A percentile compares a stretch with the other conserved stretches of the same genome.
These are phyloP conservation scores for Sebastes dallii DNA, from an alignment of 2,797 vertebrate species.

Conservation along the genomic window DNA sequence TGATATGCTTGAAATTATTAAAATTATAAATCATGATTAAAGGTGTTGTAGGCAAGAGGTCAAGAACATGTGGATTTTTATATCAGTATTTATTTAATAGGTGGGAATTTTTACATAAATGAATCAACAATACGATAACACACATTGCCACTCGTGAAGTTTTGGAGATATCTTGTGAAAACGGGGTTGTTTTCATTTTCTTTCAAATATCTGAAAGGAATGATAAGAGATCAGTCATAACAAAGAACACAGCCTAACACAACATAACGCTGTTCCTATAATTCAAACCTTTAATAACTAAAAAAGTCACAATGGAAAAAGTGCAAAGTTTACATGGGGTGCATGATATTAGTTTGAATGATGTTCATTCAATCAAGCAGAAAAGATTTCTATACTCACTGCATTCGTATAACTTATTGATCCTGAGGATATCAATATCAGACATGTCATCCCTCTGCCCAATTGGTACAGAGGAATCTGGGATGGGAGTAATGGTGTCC, in stretches of 20 bases:
- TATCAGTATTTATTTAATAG: neutral
- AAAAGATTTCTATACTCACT: slow-evolving; percentile 5
- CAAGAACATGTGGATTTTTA: neutral
- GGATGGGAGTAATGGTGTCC: slow-evolving; percentile 64
- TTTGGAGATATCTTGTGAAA: neutral
- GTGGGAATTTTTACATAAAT: neutral
- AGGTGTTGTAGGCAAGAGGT: neutral
- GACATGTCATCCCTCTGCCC: slow-evolving; percentile 46
- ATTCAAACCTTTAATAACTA: neutral
- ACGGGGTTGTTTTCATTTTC: neutral
- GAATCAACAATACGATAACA: neutral
- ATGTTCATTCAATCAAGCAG: neutral
- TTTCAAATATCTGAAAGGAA: slow-evolving; percentile 31
- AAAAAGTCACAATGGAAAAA: neutral
- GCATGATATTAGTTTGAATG: neutral
- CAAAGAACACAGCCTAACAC: neutral
- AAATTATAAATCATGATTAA: neutral
- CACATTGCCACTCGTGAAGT: too few relatives aligned
- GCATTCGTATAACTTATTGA: slow-evolving; percentile 55
- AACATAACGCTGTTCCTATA: neutral
- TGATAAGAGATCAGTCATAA: neutral
- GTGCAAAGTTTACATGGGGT: neutral
- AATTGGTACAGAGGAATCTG: slow-evolving; percentile 31
- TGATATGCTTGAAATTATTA: neutral
- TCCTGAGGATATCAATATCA: slow-evolving; percentile 30